phyloP scores from a whole-genome alignment of 2,797 vertebrate species.

The Crotalus adamanteus region DNA sequence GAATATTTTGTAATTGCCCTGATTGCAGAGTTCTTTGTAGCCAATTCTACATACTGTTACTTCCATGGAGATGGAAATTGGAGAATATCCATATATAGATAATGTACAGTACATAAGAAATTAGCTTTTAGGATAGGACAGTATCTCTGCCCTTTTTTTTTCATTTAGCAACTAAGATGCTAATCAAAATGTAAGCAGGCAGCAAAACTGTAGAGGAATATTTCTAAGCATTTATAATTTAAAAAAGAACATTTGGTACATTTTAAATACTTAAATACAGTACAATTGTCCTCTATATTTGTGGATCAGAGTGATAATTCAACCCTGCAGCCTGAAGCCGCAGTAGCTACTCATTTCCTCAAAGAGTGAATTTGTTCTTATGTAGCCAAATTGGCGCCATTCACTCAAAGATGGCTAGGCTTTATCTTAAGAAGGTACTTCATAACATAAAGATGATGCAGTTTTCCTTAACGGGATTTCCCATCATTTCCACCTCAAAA shows the following conservation, averaged over 20 bases:
- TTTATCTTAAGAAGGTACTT: background rate
- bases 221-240: background rate
- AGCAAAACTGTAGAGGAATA: background rate
- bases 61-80: background rate
- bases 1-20: background rate
- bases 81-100: background rate
- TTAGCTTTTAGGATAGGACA: background rate
- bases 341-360: background rate
- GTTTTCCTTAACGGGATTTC: background rate
- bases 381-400: background rate
- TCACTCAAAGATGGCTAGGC: background rate
- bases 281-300: background rate
- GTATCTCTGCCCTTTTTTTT: background rate
- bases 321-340: background rate
- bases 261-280: background rate
- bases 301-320: background rate
- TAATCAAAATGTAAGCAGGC: background rate
- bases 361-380: background rate
- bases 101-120: background rate
- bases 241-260: background rate
- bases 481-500: background rate
- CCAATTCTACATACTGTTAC: background rate
- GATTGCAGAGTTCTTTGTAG: background rate
- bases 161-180: background rate
- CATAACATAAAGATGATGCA: background rate